Conservation (phyloP, 2,113 vertebrate genomes). For the Propithecus coquereli region DNA sequence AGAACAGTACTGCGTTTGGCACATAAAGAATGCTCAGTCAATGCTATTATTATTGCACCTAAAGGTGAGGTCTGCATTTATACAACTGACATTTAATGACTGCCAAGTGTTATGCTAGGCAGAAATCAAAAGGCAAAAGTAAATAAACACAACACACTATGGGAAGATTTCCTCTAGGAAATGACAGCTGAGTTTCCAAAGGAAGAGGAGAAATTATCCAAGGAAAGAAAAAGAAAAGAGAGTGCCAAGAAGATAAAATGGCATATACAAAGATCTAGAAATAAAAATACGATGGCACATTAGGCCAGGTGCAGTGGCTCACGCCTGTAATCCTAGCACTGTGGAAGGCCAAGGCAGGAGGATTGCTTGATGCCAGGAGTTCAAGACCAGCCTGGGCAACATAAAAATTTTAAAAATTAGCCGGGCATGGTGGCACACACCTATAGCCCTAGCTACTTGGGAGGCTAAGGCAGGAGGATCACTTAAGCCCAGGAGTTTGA, state of each 20-base stretch:
- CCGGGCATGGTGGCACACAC: no score
- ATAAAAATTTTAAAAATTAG: no score
- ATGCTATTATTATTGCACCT: neutral
- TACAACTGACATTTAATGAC: neutral
- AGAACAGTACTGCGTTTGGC: neutral
- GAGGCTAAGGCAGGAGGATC: no score
- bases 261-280: neutral
- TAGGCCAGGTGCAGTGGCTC: neutral
- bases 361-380: no score
- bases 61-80: neutral
- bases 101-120: neutral
- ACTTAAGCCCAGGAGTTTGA: no score
- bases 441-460: no score
- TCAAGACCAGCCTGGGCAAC: no score
- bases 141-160: neutral
- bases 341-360: no score
- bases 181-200: neutral
- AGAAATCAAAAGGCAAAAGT: slow-evolving; percentile 12
- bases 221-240: neutral
- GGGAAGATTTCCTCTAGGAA: neutral
- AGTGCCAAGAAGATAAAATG: neutral
- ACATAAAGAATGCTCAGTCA: neutral
- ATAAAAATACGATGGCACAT: neutral
- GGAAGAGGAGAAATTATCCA: neutral
- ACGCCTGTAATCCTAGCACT: neutral